Evolutionary conservation across 2,888 invertebrate genomes (phyloP).

Genomic region (Dioctria rufipes): DNA sequence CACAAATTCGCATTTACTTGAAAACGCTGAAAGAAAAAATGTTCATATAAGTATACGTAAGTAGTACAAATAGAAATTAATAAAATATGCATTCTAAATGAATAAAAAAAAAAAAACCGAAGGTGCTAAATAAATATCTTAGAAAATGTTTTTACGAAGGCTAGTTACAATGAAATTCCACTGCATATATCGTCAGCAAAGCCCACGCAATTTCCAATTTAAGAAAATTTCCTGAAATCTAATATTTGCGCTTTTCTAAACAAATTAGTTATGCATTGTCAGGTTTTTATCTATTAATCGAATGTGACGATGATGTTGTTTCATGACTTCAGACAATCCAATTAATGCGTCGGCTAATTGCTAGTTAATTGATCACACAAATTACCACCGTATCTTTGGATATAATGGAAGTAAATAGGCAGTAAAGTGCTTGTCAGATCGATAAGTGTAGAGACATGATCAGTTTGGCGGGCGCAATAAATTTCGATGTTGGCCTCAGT

Average conservation of each 20-base stretch:
- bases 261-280: conserved; percentile 21
- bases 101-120: too few species aligned
- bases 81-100: too few species aligned
- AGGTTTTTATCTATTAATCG: conserved; percentile 33
- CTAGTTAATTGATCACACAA: conserved; percentile 39
- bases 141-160: background rate
- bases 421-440: conserved; percentile 12
- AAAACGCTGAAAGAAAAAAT: too few species aligned
- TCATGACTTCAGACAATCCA: conserved; percentile 37
- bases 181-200: background rate
- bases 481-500: conserved; percentile 3
- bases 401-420: conserved; percentile 19
- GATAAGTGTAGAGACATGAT: conserved; percentile 16
- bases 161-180: background rate
- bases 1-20: too few species aligned
- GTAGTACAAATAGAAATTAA: too few species aligned
- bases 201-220: background rate
- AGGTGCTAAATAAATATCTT: too few species aligned
- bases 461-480: conserved; percentile 7
- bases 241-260: conserved; percentile 19
- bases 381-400: conserved; percentile 30
- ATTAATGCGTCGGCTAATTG: conserved; percentile 36
- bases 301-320: background rate
- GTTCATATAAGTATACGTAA: too few species aligned
- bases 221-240: conserved; percentile 41